Base-by-base conservation (phyloP, 2,888 invertebrate species). In the Deilephila elpenor region DNA sequence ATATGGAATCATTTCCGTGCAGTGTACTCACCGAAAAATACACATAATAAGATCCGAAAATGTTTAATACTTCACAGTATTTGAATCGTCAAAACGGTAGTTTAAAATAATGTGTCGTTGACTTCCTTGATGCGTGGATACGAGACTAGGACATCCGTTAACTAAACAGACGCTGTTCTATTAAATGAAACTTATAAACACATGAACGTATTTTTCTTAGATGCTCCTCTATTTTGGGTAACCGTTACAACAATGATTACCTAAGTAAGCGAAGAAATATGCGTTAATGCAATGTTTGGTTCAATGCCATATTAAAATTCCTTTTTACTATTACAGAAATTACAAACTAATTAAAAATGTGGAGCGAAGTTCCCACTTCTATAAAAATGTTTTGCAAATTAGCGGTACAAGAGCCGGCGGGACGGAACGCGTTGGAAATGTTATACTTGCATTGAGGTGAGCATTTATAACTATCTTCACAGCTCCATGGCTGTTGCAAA, bases 71-170 rank as follows among this genome's bases (percentile, higher is more conserved):
- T 8, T 72, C 34, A 62, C 20, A 62, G 34, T 44, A 20, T 8
- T 20, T 51, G 19, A 44, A 11, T 44, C 3, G 62, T 67, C 60
- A 53, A 59, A 59, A 51, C 67, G 37, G 59, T 44, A 6, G 53
- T 44, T 44, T 37, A 53, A 59, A 64, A 44, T 62, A 59, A 67
- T 51, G n/a, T 71, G 74, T 74, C 74, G 72, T 73, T 73, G 71
- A 60, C 75, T 78, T 62, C 61, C 62, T 72, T 73, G 64, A 73
- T 76, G 74, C 74, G 73, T 74, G 67, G 59, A 74, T 74, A 73
- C 59, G 59, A 76, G 78, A 78, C 74, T 74, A 75, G 71, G 34
- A 71, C 75, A 74, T 59, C 75, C 78, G 78, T 77, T 82, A 78
- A 67, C 62, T 19, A 79, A 78, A 82, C 75, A 79, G 61, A 76